Conservation (phyloP, 2,113 vertebrate genomes). For the Dryoscopus gambensis region DNA sequence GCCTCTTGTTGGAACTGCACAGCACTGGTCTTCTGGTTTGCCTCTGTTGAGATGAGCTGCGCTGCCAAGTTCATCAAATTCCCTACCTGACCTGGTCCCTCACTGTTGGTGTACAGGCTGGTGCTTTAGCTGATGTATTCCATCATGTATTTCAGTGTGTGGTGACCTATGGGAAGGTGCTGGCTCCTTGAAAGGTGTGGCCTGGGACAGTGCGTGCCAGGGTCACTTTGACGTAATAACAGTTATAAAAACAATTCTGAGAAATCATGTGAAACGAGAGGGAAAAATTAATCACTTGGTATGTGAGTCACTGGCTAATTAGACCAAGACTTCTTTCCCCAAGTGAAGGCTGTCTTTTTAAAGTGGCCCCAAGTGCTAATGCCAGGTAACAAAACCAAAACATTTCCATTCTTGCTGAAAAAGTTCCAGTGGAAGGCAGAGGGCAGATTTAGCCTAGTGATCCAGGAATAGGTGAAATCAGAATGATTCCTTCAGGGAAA, state of each 20-base stretch:
- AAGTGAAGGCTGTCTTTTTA: neutral
- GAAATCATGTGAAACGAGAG: neutral
- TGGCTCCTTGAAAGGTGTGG: neutral
- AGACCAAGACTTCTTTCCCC: neutral
- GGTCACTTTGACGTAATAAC: neutral
- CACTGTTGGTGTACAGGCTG: neutral
- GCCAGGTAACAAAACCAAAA: neutral
- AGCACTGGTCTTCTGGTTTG: neutral
- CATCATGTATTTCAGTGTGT: neutral
- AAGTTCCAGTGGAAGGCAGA: neutral
- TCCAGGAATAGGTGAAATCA: neutral
- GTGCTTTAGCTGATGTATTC: neutral
- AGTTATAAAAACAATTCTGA: neutral
- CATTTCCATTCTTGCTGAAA: neutral
- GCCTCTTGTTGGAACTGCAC: neutral
- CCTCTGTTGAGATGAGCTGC: neutral
- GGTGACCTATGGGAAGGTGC: neutral
- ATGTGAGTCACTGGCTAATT: neutral
- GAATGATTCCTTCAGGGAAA: neutral
- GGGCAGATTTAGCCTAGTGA: neutral
- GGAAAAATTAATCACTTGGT: neutral
- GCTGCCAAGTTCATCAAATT: neutral
- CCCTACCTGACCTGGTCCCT: neutral
- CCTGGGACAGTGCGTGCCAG: neutral
- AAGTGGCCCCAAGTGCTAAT: neutral